phyloP scores from a whole-genome alignment of 2,113 vertebrate species.

The Dromiciops gliroides region DNA sequence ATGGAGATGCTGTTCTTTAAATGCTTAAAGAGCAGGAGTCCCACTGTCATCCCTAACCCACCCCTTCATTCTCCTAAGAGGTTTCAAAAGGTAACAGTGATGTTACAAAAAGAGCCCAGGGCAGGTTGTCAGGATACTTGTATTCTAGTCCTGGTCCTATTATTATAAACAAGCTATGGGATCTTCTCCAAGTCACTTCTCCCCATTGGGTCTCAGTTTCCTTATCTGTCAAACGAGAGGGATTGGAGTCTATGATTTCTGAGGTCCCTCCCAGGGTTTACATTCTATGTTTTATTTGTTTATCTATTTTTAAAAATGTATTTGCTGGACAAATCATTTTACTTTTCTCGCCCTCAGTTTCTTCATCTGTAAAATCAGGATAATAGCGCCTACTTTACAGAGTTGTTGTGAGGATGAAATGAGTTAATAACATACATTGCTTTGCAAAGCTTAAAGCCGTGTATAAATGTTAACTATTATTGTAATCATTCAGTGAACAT shows the following conservation, averaged over 20 bases:
- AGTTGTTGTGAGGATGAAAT: not conserved
- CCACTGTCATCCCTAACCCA: not conserved
- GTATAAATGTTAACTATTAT: not conserved
- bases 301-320: too few species aligned
- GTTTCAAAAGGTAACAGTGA: not conserved
- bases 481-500: not conserved
- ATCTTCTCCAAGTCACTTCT: too few species aligned
- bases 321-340: not conserved
- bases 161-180: not conserved
- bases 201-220: not conserved
- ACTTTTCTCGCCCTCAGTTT: not conserved
- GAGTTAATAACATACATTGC: not conserved
- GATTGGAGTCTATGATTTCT: not conserved
- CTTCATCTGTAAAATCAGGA: not conserved
- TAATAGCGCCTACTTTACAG: not conserved
- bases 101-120: not conserved
- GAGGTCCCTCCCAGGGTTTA: not conserved
- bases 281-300: constrained; percentile 18
- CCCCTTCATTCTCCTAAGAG: not conserved
- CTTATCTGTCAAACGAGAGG: not conserved
- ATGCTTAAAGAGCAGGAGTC: too few species aligned
- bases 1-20: not conserved
- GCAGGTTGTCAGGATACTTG: not conserved
- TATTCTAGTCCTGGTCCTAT: not conserved
- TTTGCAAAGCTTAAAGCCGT: not conserved